These are phyloP conservation scores for Acanthaster planci DNA, from an alignment of 35 echinoderm and acorn worm genomes.

Conservation along the genomic window DNA sequence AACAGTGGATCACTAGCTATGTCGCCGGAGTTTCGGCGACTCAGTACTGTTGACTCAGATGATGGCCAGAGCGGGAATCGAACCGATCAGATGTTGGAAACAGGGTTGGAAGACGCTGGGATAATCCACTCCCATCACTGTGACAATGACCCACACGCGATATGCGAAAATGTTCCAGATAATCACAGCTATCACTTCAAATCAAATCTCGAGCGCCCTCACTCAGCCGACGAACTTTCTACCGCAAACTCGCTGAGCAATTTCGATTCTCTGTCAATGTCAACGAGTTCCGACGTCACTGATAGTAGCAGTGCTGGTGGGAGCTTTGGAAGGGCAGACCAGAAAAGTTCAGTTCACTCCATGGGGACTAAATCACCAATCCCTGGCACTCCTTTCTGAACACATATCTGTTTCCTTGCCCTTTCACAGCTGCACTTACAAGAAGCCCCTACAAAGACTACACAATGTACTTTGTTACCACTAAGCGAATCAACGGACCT, in stretches of 20 bases:
- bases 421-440: neutral
- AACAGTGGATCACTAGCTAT: neutral
- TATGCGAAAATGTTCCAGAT: neutral
- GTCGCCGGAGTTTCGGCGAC: neutral
- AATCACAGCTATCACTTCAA: neutral
- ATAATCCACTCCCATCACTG: neutral
- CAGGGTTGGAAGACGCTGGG: neutral
- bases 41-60: neutral
- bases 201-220: constrained; percentile 8
- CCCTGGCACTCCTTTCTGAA: neutral
- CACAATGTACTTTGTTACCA: neutral
- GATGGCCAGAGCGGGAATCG: neutral
- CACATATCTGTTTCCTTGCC: neutral
- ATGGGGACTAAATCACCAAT: neutral
- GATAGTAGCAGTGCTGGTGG: constrained; percentile 84
- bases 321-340: constrained; percentile 79
- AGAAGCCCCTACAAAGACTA: neutral
- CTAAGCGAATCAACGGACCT: neutral
- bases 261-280: constrained; percentile 72
- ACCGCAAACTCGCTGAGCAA: constrained; percentile 23
- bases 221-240: constrained; percentile 32
- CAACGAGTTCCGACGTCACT: constrained; percentile 76
- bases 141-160: neutral
- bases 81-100: neutral
- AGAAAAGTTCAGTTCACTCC: constrained; percentile 25